Base-by-base conservation (phyloP, 2,797 vertebrate species). In the Ficedula albicollis region DNA sequence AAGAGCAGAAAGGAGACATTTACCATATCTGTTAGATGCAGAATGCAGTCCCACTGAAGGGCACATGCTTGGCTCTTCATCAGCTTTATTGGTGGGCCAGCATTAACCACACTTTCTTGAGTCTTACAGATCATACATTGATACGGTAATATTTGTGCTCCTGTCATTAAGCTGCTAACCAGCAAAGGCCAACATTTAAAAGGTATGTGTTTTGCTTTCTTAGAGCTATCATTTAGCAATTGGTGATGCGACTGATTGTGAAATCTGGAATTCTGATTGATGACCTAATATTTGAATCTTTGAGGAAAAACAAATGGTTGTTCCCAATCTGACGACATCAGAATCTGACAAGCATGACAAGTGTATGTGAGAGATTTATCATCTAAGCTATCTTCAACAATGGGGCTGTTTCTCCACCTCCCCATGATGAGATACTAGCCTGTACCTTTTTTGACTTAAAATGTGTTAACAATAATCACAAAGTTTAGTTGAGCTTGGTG, bases 241-340 rank as follows among this genome's bases (percentile, higher is more conserved):
- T n/a, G 41, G 14, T 77, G 43, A 92, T 73, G 49, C 22, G 69
- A 27, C 15, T 55, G 90, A 41, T 69, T 91, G 62, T 68, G 62
- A 95, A 97, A 93, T 89, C 54, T 64, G 22, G 92, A 93, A 84
- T 91, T 90, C 52, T 93, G 49, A 20, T 70, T 79, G 43, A 75
- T 84, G 54, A 72, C 22, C 38, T 87, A 79, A 34, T 26, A 48
- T 15, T 88, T 84, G 62, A 59, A 51, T 72, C 46, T 84, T 70
- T 79, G 72, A 91, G 55, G 66, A 84, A 90, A 93, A 95, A 29
- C 62, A 96, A 79, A 80, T 49, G 77, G 7, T 62, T 78, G 55
- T 81, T 93, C 21, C 38, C 46, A 70, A 5, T 27, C 48, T 77
- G 59, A 81, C 89, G 90, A 85, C 70, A 95, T 89, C 80, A 87